Evolutionary conservation across 2,888 invertebrate species (phyloP).

Genomic region (Megaustenia siamemsis): DNA sequence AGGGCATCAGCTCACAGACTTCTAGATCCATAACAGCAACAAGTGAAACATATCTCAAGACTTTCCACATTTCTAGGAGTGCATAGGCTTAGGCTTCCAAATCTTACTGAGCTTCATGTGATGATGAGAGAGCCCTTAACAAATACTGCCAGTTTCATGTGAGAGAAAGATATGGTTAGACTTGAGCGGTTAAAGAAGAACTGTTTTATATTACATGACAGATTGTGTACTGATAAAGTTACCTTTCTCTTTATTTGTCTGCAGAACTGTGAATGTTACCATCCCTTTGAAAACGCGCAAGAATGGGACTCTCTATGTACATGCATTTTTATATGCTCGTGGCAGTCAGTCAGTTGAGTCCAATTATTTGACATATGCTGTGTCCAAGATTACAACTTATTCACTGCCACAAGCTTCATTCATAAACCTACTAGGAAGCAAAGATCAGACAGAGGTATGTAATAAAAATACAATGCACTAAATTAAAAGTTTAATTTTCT

Average conservation of each 20-base stretch:
- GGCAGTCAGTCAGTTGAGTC: conserved; percentile 78
- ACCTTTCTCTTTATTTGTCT: conserved; percentile 41
- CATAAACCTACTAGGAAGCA: conserved; percentile 79
- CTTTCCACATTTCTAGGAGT: too few species aligned
- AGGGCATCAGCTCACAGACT: too few species aligned
- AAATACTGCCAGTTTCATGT: too few species aligned
- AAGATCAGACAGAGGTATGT: conserved; percentile 38
- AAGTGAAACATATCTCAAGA: too few species aligned
- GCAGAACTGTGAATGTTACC: conserved; percentile 86
- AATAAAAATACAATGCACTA: neutral
- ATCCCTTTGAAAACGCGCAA: conserved; percentile 88
- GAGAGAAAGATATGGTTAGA: too few species aligned
- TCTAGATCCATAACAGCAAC: too few species aligned
- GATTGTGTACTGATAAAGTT: neutral
- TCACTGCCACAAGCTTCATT: conserved; percentile 87
- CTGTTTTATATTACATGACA: neutral
- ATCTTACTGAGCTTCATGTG: too few species aligned
- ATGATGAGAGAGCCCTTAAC: too few species aligned
- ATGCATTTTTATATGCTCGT: conserved; percentile 85
- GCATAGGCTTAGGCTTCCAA: too few species aligned
- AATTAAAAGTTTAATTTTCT: neutral
- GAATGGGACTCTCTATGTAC: conserved; percentile 91
- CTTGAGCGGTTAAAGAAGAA: too few species aligned
- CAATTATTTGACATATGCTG: conserved; percentile 84
- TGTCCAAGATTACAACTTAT: conserved; percentile 87